These are phyloP conservation scores for Plectropomus leopardus DNA, from an alignment of 2,113 vertebrate species.

Conservation along the genomic window DNA sequence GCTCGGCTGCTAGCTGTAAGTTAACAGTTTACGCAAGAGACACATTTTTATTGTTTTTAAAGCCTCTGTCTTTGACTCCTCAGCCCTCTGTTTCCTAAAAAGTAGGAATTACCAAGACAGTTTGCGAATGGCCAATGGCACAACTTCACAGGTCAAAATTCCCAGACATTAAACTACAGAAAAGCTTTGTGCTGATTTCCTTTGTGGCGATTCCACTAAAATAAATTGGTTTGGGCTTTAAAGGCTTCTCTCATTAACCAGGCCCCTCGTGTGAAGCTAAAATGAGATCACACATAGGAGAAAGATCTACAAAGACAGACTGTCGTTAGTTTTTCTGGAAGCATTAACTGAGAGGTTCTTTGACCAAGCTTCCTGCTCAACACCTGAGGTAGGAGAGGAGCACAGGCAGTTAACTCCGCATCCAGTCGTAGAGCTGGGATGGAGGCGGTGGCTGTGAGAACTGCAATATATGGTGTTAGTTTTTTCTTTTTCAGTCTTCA, in stretches of 20 bases:
- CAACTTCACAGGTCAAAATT: no score
- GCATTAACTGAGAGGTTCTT: not conserved
- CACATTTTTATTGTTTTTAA: no score
- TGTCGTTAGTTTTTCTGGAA: not conserved
- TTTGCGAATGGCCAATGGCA: not conserved
- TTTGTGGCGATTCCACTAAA: not conserved
- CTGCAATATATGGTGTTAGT: slow-evolving; percentile 12
- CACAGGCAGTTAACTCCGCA: not conserved
- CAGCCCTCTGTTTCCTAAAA: not conserved
- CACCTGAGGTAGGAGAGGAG: not conserved
- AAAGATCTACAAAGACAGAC: not conserved
- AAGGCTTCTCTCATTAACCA: no score
- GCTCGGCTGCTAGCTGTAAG: not conserved
- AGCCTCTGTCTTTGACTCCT: not conserved
- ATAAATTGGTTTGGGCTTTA: not conserved
- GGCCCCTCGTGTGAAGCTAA: not conserved
- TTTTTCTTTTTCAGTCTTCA: not conserved
- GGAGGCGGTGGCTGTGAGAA: not conserved
- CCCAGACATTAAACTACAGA: not conserved
- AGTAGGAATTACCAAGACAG: not conserved
- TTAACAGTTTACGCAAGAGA: not conserved
- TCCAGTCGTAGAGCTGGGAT: not conserved
- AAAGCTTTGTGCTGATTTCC: not conserved
- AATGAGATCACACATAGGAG: not conserved
- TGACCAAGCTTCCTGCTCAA: not conserved